Evolutionary conservation across 1,140 invertebrate species (phyloP).

Genomic region (Mactra quadrangularis): DNA sequence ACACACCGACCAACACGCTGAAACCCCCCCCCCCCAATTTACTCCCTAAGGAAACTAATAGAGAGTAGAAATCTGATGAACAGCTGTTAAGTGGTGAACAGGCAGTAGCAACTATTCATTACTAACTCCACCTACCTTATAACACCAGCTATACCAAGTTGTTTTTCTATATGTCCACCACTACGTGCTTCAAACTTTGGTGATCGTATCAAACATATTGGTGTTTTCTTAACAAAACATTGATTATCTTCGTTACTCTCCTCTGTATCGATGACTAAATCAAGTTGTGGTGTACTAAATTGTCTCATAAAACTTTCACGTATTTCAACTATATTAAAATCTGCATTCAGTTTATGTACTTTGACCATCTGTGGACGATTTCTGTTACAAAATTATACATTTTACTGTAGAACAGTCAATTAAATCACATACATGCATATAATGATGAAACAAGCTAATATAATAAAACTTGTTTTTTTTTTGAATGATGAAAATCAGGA

Average conservation of each 20-base stretch:
- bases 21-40: no score
- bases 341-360: slow-evolving; percentile 96
- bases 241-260: slow-evolving; percentile 66
- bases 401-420: no score
- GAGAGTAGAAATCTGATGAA: no score
- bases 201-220: slow-evolving; percentile 72
- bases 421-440: no score
- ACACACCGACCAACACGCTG: no score
- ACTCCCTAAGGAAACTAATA: no score
- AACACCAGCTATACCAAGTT: slow-evolving; percentile 74
- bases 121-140: slow-evolving; percentile 78
- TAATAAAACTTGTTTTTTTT: slow-evolving; percentile 1
- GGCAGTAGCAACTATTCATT: no score
- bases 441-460: no score
- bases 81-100: no score
- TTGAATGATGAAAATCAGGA: no score
- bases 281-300: slow-evolving; percentile 86
- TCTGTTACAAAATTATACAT: slow-evolving; percentile 60
- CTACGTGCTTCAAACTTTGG: slow-evolving; percentile 67
- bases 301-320: slow-evolving; percentile 99
- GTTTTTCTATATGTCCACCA: slow-evolving; percentile 79
- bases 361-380: slow-evolving; percentile 99
- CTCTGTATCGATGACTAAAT: slow-evolving; percentile 77
- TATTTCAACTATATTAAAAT: slow-evolving; percentile 98
- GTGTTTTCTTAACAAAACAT: slow-evolving; percentile 68